phyloP scores from a whole-genome alignment of 2,797 vertebrate genomes.

The Sarcophilus harrisii region DNA sequence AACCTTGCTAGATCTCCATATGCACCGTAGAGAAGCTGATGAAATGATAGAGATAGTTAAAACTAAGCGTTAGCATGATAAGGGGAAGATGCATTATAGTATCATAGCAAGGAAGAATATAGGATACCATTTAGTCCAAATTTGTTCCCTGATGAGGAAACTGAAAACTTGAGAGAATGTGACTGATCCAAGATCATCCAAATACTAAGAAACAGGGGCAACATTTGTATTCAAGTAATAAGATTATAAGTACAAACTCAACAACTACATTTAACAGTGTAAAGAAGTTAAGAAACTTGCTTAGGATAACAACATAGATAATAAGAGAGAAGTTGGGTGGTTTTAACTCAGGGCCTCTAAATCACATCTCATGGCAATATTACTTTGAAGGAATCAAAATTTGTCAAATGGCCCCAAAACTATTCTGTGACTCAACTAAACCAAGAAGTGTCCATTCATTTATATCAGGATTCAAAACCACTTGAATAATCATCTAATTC shows the following conservation, averaged over 20 bases:
- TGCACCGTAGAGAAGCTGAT: too few species aligned
- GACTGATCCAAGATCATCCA: not conserved
- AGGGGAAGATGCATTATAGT: not conserved
- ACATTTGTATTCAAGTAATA: not conserved
- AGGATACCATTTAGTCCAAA: not conserved
- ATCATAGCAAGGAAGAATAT: not conserved
- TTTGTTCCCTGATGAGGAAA: not conserved
- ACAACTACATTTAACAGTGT: not conserved
- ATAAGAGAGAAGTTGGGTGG: not conserved
- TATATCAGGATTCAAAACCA: conserved; percentile 36
- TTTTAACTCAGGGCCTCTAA: not conserved
- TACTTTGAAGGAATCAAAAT: not conserved
- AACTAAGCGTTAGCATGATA: not conserved
- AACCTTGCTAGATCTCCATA: not conserved
- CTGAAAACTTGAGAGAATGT: not conserved
- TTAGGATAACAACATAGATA: not conserved
- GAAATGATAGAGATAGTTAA: not conserved
- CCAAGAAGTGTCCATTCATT: not conserved
- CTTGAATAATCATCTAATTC: conserved; percentile 14
- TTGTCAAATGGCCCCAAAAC: not conserved
- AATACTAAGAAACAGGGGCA: not conserved
- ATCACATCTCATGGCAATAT: not conserved
- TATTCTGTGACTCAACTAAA: not conserved
- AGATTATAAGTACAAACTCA: not conserved
- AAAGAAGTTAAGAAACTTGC: not conserved